Evolutionary conservation across 2,113 vertebrate genomes (phyloP).

Genomic region (Nothobranchius kuhntae): DNA sequence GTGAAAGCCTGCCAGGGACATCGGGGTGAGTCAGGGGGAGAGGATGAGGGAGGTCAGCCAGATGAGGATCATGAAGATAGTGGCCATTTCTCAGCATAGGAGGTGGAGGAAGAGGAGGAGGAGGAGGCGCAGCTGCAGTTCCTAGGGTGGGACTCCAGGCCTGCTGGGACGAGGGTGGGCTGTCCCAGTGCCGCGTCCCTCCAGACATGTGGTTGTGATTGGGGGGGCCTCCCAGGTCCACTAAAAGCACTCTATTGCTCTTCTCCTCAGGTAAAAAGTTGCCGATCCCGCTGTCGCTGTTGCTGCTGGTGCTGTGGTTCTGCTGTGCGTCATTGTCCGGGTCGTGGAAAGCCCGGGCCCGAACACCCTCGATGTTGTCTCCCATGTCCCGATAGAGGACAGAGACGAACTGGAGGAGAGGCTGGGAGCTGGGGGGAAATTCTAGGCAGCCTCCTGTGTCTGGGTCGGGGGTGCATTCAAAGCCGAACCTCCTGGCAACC

Average conservation of each 20-base stretch:
- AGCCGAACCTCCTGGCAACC: constrained; percentile 88
- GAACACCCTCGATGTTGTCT: constrained; percentile 91
- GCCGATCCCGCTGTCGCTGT: constrained; percentile 96
- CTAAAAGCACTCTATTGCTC: constrained; percentile 87
- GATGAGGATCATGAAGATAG: constrained; percentile 83
- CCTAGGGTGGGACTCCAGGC: constrained; percentile 79
- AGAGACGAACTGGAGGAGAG: constrained; percentile 94
- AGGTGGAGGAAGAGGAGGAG: constrained; percentile 63
- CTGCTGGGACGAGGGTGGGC: constrained; percentile 72
- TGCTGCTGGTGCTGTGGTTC: constrained; percentile 95
- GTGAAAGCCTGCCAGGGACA: constrained; percentile 78
- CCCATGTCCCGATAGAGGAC: constrained; percentile 97
- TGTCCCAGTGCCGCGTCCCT: constrained; percentile 81
- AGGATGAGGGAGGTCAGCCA: constrained; percentile 78
- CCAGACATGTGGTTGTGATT: constrained; percentile 80
- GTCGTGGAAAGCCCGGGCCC: constrained; percentile 91
- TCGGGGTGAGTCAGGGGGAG: constrained; percentile 83
- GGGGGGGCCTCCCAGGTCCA: constrained; percentile 86
- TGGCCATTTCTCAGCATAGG: constrained; percentile 83
- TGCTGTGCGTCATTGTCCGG: constrained; percentile 90
- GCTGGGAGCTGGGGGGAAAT: constrained; percentile 92
- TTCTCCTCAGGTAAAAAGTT: constrained; percentile 95
- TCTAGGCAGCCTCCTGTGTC: constrained; percentile 94
- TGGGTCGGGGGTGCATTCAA: constrained; percentile 93
- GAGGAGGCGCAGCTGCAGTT: constrained; percentile 52